Conservation (phyloP, 2,113 vertebrate genomes). For the Saccopteryx bilineata region DNA sequence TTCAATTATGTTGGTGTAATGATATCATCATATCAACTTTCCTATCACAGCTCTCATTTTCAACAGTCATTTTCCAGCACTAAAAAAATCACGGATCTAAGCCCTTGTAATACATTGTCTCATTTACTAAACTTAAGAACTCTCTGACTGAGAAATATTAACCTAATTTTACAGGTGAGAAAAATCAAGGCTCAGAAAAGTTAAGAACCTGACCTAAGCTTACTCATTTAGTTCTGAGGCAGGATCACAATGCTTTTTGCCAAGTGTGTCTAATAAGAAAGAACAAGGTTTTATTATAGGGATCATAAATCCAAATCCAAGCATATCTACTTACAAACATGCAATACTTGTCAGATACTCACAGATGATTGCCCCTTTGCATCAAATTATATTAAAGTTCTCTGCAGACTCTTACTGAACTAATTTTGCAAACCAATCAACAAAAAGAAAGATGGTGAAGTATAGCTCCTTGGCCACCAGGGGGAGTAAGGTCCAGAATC, state of each 20-base stretch:
- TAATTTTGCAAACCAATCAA: not conserved
- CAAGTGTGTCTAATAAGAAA: not conserved
- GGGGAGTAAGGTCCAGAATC: not conserved
- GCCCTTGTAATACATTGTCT: not conserved
- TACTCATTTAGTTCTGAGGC: not conserved
- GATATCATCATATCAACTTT: not conserved
- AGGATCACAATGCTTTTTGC: not conserved
- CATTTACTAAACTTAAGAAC: not conserved
- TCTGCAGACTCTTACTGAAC: constrained; percentile 21
- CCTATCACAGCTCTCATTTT: constrained; percentile 9
- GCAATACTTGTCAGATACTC: not conserved
- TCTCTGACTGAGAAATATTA: constrained; percentile 7
- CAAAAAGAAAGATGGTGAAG: not conserved
- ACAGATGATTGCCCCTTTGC: not conserved
- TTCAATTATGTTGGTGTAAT: not conserved
- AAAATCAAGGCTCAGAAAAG: not conserved
- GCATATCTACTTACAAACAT: constrained; percentile 11
- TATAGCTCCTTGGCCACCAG: constrained; percentile 2
- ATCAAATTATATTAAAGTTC: constrained; percentile 21
- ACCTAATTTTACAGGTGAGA: not conserved
- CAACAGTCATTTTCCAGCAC: not conserved
- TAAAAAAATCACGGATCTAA: constrained; percentile 10
- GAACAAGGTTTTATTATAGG: not conserved
- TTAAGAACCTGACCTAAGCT: not conserved
- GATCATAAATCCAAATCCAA: not conserved